Percentiles rank a stretch among this genome's conserved stretches.
These are phyloP conservation scores for Tokudaia tokunoshimensis DNA, from an alignment of 2,797 vertebrate species.

Conservation along the genomic window DNA sequence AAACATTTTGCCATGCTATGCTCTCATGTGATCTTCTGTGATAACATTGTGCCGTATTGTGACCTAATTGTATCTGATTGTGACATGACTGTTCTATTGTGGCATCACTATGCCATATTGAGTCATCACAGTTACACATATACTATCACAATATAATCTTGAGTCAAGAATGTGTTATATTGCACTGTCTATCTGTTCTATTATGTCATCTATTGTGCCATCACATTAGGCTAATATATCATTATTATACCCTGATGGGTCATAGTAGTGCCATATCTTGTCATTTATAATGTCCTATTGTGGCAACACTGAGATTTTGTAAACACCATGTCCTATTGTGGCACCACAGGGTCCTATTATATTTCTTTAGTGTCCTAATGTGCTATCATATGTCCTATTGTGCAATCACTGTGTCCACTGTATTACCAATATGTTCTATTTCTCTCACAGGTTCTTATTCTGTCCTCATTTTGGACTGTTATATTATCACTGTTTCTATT, in stretches of 20 bases:
- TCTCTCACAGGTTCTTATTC: neutral
- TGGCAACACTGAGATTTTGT: neutral
- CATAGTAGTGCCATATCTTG: neutral
- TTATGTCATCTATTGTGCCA: neutral
- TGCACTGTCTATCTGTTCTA: neutral
- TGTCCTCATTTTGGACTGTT: neutral
- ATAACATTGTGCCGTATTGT: neutral
- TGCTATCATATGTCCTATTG: neutral
- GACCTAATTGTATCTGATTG: neutral
- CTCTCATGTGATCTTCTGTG: neutral
- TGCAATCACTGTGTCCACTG: neutral
- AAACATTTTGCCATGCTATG: too few species aligned
- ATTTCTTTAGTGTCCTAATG: too few species aligned
- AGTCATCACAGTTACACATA: neutral
- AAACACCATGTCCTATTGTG: neutral
- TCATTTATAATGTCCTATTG: too few species aligned
- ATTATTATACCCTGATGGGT: neutral
- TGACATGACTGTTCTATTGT: neutral
- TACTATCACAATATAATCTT: neutral
- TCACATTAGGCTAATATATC: neutral
- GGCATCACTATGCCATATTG: neutral
- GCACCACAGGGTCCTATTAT: neutral
- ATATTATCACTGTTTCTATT: neutral
- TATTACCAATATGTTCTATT: neutral
- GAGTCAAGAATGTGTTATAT: neutral